Conservation (phyloP, 1,140 invertebrate species). For the Drosophila auraria region DNA sequence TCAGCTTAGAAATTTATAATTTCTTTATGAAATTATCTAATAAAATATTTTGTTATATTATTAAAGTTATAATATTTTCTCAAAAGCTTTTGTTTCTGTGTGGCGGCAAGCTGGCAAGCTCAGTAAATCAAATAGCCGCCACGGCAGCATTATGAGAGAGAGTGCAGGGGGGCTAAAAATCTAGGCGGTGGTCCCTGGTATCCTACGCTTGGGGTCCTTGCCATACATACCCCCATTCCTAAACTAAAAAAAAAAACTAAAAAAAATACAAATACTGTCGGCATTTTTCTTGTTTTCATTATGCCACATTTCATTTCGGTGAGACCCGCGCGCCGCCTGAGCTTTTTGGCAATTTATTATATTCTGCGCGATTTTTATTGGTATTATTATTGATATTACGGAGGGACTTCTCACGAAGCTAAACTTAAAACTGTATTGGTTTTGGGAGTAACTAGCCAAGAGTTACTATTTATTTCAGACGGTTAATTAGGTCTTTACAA, state of each 20-base stretch:
- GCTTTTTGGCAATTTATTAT: constrained; percentile 58
- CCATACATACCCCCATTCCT: neutral
- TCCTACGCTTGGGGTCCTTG: constrained; percentile 14
- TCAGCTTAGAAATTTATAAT: too few species aligned
- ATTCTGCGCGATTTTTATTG: constrained; percentile 45
- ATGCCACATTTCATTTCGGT: constrained; percentile 33
- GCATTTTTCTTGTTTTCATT: constrained; percentile 64
- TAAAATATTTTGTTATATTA: neutral
- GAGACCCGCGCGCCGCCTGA: neutral
- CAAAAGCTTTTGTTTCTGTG: constrained; percentile 3
- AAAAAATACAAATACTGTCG: constrained; percentile 45
- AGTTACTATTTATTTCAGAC: neutral
- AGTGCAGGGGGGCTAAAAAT: constrained; percentile 36
- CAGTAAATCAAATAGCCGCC: constrained; percentile 73
- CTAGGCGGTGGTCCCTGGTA: constrained; percentile 67
- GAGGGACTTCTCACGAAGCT: constrained; percentile 2
- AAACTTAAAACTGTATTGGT: neutral
- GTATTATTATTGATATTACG: constrained; percentile 27
- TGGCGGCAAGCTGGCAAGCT: constrained; percentile 15
- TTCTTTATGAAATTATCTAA: neutral
- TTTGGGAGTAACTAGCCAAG: neutral
- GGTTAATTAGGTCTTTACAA: too few species aligned
- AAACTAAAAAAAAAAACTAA: neutral
- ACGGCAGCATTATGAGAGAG: constrained; percentile 28
- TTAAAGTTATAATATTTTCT: too few species aligned